Evolutionary conservation across 2,113 vertebrate species (phyloP), one percentile per base, ranked within the genome.

Genomic region (Nannospalax galili): DNA sequence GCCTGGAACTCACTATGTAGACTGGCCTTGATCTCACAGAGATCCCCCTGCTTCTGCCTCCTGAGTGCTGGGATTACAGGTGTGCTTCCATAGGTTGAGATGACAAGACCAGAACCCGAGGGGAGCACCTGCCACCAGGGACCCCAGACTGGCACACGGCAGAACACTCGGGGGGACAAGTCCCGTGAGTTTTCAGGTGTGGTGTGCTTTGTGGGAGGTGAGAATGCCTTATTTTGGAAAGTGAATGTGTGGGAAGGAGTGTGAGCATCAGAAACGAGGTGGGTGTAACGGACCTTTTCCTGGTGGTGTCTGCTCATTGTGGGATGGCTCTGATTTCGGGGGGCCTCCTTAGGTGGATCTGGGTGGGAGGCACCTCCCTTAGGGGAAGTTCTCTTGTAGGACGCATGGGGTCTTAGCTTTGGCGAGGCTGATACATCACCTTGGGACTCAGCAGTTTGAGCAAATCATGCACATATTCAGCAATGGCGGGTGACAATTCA

Each of bases 191-290:
- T 24, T 60, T 7, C 65, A 20, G 37, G 4, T 2, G 60, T 14
- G 35, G 56, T 4, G 32, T 4, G 32, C 9, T 0, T 10, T n/a
- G 3, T 10, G 8, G 1, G 1, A 15, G 26, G 62, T 1, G 28
- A 35, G 42, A 17, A 0, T 11, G 0, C 37, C 52, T 32, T 16
- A 19, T 9, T 30, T 42, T 35, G 4, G 10, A 67, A 40, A 17
- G 60, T 7, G 14, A 5, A 0, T 0, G 15, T 32, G 42, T 16
- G 20, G 15, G 26, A 12, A 22, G 35, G 7, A 7, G 16, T 3
- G 16, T 1, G 81, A 0, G 22, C 70, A 16, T n/a, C 22, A 32
- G 28, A 22, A 52, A 37, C 60, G 7, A 32, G 20, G 37, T 6
- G 12, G 48, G 3, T 0, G 9, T 1, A 1, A 67, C 3, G 7